Evolutionary conservation across 2,113 vertebrate species (phyloP).

Genomic region (Toxotes chatareus): DNA sequence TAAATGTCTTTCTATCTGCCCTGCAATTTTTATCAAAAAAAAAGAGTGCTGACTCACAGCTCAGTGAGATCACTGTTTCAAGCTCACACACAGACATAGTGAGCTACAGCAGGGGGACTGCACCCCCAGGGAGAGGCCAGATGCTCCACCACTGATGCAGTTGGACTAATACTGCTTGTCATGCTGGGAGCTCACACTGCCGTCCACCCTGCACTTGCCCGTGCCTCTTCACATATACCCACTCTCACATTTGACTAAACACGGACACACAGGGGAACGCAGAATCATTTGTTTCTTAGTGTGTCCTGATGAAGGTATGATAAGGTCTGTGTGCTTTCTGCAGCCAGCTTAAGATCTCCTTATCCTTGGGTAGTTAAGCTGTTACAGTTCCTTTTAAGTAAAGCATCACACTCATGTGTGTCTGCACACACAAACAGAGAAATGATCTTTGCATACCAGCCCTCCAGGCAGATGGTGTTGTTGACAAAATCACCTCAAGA

Average conservation of each 20-base stretch:
- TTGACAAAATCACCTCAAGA: slow-evolving; percentile 15
- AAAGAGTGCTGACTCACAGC: slow-evolving; percentile 39
- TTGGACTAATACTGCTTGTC: slow-evolving; percentile 2
- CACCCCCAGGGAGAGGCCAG: slow-evolving; percentile 37
- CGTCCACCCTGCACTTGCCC: slow-evolving; percentile 27
- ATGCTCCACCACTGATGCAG: slow-evolving; percentile 25
- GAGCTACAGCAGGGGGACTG: not conserved
- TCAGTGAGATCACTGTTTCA: slow-evolving; percentile 2
- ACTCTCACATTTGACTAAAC: not conserved
- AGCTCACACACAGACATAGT: not conserved
- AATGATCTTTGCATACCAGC: slow-evolving; percentile 27
- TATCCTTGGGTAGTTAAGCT: not conserved
- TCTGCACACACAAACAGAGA: not conserved
- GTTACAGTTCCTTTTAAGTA: not conserved
- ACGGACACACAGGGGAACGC: slow-evolving; percentile 6
- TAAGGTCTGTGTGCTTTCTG: not conserved
- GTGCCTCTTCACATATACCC: slow-evolving; percentile 27
- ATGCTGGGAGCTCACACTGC: slow-evolving; percentile 44
- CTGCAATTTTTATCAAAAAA: slow-evolving; percentile 16
- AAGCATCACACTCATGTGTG: not conserved
- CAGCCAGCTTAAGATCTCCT: not conserved
- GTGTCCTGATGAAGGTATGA: not conserved
- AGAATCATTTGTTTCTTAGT: slow-evolving; percentile 2
- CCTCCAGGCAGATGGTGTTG: slow-evolving; percentile 55
- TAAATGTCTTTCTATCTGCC: not conserved